Evolutionary conservation across 2,797 vertebrate species (phyloP).

Genomic region (Rhinophrynus dorsalis): DNA sequence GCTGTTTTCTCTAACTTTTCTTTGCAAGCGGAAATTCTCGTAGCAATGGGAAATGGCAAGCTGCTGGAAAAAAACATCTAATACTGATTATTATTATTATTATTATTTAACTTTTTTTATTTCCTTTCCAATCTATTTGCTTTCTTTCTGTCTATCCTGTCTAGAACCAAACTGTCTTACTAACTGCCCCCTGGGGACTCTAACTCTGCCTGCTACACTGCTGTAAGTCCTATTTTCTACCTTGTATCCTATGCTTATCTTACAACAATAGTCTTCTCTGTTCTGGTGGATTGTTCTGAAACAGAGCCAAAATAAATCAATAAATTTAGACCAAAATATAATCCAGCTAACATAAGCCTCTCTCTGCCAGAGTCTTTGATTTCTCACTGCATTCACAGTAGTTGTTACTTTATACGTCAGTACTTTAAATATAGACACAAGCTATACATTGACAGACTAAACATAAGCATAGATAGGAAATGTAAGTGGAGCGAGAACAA

Average conservation of each 20-base stretch:
- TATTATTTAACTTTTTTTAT: constrained; percentile 50
- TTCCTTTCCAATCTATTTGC: constrained; percentile 70
- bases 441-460: constrained; percentile 14
- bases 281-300: constrained; percentile 25
- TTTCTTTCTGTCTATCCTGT: constrained; percentile 81
- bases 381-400: not conserved
- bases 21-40: constrained; percentile 33
- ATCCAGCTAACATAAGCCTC: not conserved
- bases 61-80: constrained; percentile 3
- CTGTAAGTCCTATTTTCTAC: constrained; percentile 92
- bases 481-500: not conserved
- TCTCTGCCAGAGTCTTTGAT: not conserved
- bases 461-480: constrained; percentile 11
- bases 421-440: constrained; percentile 34
- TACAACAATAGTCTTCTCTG: constrained; percentile 13
- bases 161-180: constrained; percentile 99
- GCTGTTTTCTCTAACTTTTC: constrained; percentile 50
- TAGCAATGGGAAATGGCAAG: not conserved
- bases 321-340: not conserved
- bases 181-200: constrained; percentile 98
- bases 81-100: constrained; percentile 50
- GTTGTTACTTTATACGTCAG: constrained; percentile 29
- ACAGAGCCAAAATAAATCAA: constrained; percentile 10
- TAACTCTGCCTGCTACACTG: constrained; percentile 91
- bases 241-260: constrained; percentile 64